A percentile compares a stretch with the other conserved stretches of the same genome.
Conservation (phyloP, 2,888 invertebrate species). For the Ochlodes sylvanus region DNA sequence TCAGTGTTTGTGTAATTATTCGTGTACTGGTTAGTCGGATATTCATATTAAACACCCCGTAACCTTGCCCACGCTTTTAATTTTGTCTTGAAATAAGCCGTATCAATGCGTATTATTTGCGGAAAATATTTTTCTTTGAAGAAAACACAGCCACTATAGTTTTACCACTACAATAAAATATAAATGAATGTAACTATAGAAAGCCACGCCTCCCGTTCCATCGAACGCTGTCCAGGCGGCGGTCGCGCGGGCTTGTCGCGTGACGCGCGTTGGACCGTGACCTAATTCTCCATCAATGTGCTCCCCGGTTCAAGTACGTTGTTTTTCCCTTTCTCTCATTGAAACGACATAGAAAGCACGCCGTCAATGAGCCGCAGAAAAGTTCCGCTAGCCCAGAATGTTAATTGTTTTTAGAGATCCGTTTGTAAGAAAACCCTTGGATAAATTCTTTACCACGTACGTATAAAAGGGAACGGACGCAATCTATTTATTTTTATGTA, state of each 20-base stretch:
- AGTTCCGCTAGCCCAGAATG: background rate
- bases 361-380: background rate
- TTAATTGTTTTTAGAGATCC: background rate
- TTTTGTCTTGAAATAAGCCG: too few species aligned
- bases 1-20: too few species aligned
- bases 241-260: constrained; percentile 38
- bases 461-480: too few species aligned
- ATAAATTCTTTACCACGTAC: too few species aligned
- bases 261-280: constrained; percentile 65
- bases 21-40: too few species aligned
- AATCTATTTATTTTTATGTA: too few species aligned
- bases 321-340: constrained; percentile 65
- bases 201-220: constrained; percentile 36
- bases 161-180: background rate
- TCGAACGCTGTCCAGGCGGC: constrained; percentile 43
- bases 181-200: background rate
- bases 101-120: too few species aligned
- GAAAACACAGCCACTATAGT: too few species aligned
- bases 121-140: too few species aligned
- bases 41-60: too few species aligned
- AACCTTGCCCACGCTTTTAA: too few species aligned
- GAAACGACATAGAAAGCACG: constrained; percentile 45
- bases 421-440: too few species aligned
- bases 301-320: constrained; percentile 65
- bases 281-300: constrained; percentile 74